These are phyloP conservation scores for Ellobium chinense DNA, from an alignment of 2,888 invertebrate genomes.

Conservation along the genomic window DNA sequence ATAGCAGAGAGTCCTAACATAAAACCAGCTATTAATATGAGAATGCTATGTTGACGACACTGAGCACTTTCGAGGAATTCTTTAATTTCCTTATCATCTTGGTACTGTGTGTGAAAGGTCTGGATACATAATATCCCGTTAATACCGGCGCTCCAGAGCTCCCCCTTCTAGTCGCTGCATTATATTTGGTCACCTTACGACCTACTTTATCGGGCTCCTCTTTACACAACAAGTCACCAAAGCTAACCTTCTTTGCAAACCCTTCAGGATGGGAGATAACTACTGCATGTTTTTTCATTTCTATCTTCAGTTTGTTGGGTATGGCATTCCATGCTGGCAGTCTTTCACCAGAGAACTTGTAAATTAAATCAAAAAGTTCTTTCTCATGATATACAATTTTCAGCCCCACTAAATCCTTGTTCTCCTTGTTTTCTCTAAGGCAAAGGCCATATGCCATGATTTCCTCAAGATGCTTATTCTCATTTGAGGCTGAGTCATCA, in stretches of 20 bases:
- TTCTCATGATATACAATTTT: conserved; percentile 31
- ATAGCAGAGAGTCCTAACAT: too few relatives aligned
- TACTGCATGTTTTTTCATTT: conserved; percentile 22
- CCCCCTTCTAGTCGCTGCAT: conserved; percentile 14
- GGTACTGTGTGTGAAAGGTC: conserved; percentile 22
- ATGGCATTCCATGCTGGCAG: not conserved
- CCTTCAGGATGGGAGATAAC: conserved; percentile 43
- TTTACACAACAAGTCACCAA: not conserved
- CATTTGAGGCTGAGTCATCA: not conserved
- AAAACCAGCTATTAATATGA: too few relatives aligned
- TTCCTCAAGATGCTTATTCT: not conserved
- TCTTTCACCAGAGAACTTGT: not conserved
- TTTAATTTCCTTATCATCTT: too few relatives aligned
- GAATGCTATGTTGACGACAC: too few relatives aligned
- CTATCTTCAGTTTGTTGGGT: not conserved
- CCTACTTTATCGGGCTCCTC: not conserved
- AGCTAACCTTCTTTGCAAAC: conserved; percentile 13
- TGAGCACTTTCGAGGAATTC: too few relatives aligned
- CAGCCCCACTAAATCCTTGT: conserved; percentile 33
- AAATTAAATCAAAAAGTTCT: not conserved
- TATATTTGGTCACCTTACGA: conserved; percentile 5
- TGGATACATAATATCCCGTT: conserved; percentile 12
- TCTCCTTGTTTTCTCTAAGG: not conserved
- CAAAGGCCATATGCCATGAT: not conserved
- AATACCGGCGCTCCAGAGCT: conserved; percentile 37